phyloP scores from a whole-genome alignment of 2,113 vertebrate species.

The Grammomys dolichurus region DNA sequence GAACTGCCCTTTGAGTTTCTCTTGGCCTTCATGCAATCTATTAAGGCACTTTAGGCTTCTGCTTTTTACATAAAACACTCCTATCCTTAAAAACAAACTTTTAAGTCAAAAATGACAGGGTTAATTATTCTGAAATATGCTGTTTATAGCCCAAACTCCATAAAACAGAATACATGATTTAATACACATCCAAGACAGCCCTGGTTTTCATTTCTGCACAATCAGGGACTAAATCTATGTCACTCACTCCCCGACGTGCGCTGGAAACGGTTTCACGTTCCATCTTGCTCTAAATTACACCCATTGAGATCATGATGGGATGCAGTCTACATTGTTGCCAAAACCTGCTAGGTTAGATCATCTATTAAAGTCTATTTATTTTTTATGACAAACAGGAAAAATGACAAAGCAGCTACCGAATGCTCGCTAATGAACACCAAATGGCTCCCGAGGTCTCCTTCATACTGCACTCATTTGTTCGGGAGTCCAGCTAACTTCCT shows the following conservation, averaged over 20 bases:
- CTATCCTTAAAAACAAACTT: conserved; percentile 79
- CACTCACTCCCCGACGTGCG: conserved; percentile 74
- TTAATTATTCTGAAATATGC: conserved; percentile 85
- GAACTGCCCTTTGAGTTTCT: conserved; percentile 75
- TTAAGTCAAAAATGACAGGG: conserved; percentile 77
- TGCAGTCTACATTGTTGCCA: conserved; percentile 84
- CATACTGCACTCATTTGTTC: conserved; percentile 68
- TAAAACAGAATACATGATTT: conserved; percentile 85
- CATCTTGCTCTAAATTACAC: conserved; percentile 86
- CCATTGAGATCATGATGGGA: conserved; percentile 85
- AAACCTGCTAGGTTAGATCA: conserved; percentile 86
- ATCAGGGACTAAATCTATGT: conserved; percentile 86
- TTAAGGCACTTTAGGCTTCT: conserved; percentile 75
- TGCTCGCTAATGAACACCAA: conserved; percentile 84
- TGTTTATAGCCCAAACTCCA: conserved; percentile 82
- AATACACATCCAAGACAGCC: conserved; percentile 72
- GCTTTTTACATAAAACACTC: conserved; percentile 55
- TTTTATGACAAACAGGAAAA: conserved; percentile 90
- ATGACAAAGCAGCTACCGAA: conserved; percentile 87
- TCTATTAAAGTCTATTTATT: conserved; percentile 88
- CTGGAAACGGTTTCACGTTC: conserved; percentile 87
- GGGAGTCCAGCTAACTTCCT: conserved; percentile 72
- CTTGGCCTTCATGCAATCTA: conserved; percentile 70
- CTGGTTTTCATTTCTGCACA: conserved; percentile 87
- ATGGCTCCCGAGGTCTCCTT: conserved; percentile 78